phyloP scores from a whole-genome alignment of 2,888 invertebrate species.

The Papilio gigon region DNA sequence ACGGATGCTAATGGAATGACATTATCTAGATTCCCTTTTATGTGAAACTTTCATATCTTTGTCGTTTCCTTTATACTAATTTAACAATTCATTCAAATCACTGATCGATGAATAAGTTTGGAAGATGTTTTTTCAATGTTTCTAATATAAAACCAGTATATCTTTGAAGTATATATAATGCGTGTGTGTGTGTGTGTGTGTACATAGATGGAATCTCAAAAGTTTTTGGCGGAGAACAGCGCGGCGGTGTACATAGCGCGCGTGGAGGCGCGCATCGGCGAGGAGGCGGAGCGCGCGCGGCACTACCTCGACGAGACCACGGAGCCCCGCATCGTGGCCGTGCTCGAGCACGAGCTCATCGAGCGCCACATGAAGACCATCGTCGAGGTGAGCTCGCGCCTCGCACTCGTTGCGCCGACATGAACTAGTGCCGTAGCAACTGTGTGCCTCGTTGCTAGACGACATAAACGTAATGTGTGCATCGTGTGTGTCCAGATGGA shows the following conservation, averaged over 20 bases:
- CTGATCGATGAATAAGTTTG: neutral
- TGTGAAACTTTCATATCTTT: neutral
- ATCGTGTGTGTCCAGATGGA: slow-evolving; percentile 88
- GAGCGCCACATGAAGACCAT: slow-evolving; percentile 98
- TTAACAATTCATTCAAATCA: neutral
- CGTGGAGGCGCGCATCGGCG: slow-evolving; percentile 97
- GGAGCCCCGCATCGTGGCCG: slow-evolving; percentile 96
- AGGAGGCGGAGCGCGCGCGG: slow-evolving; percentile 98
- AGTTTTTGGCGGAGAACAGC: slow-evolving; percentile 98
- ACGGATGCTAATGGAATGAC: neutral
- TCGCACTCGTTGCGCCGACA: no score
- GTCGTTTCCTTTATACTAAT: neutral
- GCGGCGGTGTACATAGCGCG: slow-evolving; percentile 99
- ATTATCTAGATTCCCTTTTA: neutral
- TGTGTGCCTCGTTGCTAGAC: no score
- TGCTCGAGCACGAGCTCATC: slow-evolving; percentile 98
- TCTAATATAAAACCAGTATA: neutral
- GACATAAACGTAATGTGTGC: neutral
- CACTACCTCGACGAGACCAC: slow-evolving; percentile 99
- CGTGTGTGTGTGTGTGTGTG: slow-evolving; percentile 12
- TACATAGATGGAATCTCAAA: slow-evolving; percentile 95
- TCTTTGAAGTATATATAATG: neutral
- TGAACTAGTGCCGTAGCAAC: no score
- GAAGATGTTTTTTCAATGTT: neutral
- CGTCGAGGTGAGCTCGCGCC: slow-evolving; percentile 63